Evolutionary conservation across 2,113 vertebrate genomes (phyloP).

Genomic region (Dromiciops gliroides): DNA sequence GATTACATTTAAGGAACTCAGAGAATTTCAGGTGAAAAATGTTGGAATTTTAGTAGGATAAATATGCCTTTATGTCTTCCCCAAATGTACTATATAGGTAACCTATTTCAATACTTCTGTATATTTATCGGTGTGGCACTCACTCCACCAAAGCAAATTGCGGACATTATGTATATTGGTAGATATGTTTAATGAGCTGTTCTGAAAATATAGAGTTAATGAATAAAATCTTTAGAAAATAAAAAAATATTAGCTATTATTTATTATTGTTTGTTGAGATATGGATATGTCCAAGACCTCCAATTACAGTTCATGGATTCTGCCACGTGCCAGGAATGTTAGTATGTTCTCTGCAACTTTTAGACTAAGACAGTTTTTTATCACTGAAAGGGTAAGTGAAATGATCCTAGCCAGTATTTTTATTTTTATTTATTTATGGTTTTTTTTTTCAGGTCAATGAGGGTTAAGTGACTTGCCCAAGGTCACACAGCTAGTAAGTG

Average conservation of each 20-base stretch:
- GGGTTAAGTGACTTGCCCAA: too few species aligned
- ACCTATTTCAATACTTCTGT: not conserved
- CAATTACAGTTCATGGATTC: not conserved
- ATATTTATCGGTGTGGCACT: not conserved
- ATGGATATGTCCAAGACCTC: not conserved
- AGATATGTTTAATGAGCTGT: not conserved
- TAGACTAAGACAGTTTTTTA: not conserved
- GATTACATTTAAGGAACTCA: slow-evolving; percentile 42
- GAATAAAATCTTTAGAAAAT: not conserved
- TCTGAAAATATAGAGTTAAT: not conserved
- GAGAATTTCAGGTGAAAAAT: not conserved
- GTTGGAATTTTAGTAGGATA: not conserved
- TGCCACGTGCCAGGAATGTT: not conserved
- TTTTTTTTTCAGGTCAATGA: too few species aligned
- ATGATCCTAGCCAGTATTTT: not conserved
- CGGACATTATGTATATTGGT: not conserved
- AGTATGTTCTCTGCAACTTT: not conserved
- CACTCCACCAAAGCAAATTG: not conserved
- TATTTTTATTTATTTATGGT: too few species aligned
- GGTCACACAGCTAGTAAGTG: too few species aligned
- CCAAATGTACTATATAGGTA: not conserved
- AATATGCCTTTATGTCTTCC: not conserved
- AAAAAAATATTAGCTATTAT: not conserved
- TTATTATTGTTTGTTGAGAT: not conserved
- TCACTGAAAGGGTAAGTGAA: not conserved